Conservation (phyloP, 2,888 invertebrate species). For the Rhamphomyia laevipes region DNA sequence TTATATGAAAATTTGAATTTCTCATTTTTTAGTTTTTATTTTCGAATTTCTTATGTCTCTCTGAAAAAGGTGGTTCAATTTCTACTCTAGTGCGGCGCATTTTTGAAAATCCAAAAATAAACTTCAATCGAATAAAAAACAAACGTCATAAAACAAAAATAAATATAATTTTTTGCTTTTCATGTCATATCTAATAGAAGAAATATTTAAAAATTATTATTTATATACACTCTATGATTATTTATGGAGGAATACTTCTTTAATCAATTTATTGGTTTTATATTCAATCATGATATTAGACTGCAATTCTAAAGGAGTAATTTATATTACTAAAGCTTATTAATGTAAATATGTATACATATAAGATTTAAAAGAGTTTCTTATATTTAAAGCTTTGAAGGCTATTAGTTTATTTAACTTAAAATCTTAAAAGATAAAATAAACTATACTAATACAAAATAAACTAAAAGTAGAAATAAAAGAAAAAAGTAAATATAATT, state of each 20-base stretch:
- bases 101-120: no score
- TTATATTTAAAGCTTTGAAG: constrained; percentile 50
- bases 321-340: constrained; percentile 13
- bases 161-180: no score
- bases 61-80: no score
- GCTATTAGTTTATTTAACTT: constrained; percentile 50
- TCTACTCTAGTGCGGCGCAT: no score
- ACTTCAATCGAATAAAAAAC: no score
- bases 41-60: no score
- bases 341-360: constrained; percentile 16
- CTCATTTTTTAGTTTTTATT: no score
- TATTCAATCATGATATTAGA: constrained; percentile 43
- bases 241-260: constrained; percentile 32
- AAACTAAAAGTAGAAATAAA: constrained; percentile 25
- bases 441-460: constrained; percentile 22
- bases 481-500: constrained; percentile 21
- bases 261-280: constrained; percentile 17
- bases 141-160: no score
- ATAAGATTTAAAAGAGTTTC: constrained; percentile 46
- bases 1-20: no score
- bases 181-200: no score
- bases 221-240: no score
- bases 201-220: no score
- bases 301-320: constrained; percentile 47
- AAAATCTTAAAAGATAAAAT: constrained; percentile 38